A percentile compares a stretch with the other conserved stretches of the same genome.
phyloP scores from a whole-genome alignment of 2,888 invertebrate genomes.

The Drosophila neotestacea region DNA sequence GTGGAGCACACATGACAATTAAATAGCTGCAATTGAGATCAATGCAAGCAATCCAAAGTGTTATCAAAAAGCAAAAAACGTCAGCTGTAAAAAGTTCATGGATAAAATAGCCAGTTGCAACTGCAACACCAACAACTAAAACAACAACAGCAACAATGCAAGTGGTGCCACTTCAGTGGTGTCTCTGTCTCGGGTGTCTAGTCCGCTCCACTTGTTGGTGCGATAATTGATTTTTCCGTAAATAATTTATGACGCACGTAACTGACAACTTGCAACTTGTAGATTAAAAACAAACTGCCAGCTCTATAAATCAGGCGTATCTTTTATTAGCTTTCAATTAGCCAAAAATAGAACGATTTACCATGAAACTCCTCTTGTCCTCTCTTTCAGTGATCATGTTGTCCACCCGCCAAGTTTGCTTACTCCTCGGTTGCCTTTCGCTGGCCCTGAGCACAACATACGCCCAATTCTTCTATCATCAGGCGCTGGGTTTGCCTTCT shows the following conservation, averaged over 20 bases:
- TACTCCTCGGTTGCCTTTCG: conserved; percentile 50
- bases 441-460: conserved; percentile 29
- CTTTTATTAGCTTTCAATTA: conserved; percentile 64
- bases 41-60: conserved; percentile 54
- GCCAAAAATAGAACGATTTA: conserved; percentile 39
- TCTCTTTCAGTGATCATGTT: conserved; percentile 51
- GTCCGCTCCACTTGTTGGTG: conserved; percentile 50
- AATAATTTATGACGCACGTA: conserved; percentile 80
- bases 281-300: conserved; percentile 67
- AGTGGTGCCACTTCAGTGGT: conserved; percentile 13
- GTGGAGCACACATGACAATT: conserved; percentile 54
- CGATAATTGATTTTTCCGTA: conserved; percentile 80
- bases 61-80: conserved; percentile 62
- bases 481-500: conserved; percentile 52
- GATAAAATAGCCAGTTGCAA: conserved; percentile 54
- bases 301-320: conserved; percentile 71
- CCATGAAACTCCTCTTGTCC: conserved; percentile 26
- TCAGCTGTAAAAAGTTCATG: conserved; percentile 70
- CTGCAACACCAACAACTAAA: conserved; percentile 17
- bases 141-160: conserved; percentile 42
- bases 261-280: conserved; percentile 64
- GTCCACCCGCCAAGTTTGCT: conserved; percentile 53
- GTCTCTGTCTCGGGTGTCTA: conserved; percentile 16
- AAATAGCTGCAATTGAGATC: conserved; percentile 50
- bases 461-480: conserved; percentile 79